Base-by-base conservation (phyloP, 1,140 invertebrate species). In the Laupala kohalensis region DNA sequence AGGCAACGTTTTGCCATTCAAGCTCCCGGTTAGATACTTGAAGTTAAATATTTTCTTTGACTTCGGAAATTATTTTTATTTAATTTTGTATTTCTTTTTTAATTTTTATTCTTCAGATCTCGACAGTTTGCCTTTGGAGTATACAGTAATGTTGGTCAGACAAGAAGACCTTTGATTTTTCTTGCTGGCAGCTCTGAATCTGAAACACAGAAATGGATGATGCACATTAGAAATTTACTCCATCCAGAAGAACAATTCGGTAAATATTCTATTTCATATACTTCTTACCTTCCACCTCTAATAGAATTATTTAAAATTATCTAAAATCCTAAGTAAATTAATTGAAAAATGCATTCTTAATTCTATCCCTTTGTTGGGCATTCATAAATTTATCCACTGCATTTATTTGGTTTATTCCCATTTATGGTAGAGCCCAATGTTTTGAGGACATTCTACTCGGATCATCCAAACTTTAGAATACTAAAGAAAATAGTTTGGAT, bases 141-240 rank as follows among this genome's bases (percentile, higher is more conserved):
- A 65, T 85, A 85, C 74, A 75, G 77, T 23, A 25, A 29, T 5
- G 24, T 75, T 76, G 19, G 75, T 77, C 2, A 82, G 79, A 69
- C 82, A n/a, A 76, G 79, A 25, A 84, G 85, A 69, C 82, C 84
- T 0, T 72, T 84, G 2, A 70, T 86, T 3, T 86, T 84, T 73
- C 73, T 86, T 29, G 80, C 82, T 13, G 82, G 82, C 4, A 78
- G 74, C 26, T 84, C 81, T 0, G 85, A 86, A 75, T 83, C 79
- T 13, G 83, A 86, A 67, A 79, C 81, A 4, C 85, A 86, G 72
- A 77, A 80, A 64, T 86, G 84, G 84, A 86, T 86, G 80, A 75
- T 79, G 3, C 81, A 78, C 53, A 78, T 86, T 4, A 77, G 85
- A 72, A 78, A 81, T 30, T 71, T 85, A 67, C 77, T 86, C 19